Evolutionary conservation across 2,888 invertebrate species (phyloP).

Genomic region (Hypomecis punctinalis): DNA sequence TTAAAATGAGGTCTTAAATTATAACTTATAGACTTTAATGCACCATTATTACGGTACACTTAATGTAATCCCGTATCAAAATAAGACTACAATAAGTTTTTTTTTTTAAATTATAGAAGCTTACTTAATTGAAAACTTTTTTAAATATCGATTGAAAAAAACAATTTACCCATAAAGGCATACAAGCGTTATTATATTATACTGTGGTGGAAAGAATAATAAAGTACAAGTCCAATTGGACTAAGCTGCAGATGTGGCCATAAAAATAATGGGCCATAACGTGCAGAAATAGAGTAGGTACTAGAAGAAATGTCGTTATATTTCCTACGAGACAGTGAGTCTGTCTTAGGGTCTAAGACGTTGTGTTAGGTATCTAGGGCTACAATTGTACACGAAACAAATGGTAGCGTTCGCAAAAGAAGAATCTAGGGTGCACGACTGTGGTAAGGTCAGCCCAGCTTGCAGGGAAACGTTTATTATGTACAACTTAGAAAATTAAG

Average conservation of each 20-base stretch:
- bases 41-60: constrained; percentile 17
- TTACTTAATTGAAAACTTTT: too few relatives aligned
- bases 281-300: constrained; percentile 29
- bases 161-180: not conserved
- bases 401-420: constrained; percentile 73
- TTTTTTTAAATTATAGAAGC: too few relatives aligned
- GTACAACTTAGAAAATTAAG: too few relatives aligned
- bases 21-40: constrained; percentile 25
- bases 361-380: constrained; percentile 61
- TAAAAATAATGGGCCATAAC: constrained; percentile 33
- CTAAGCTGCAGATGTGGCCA: constrained; percentile 13
- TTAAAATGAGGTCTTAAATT: constrained; percentile 8
- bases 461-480: not conserved
- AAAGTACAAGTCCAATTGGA: constrained; percentile 13
- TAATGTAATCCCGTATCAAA: constrained; percentile 2
- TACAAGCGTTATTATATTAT: constrained; percentile 8
- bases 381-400: constrained; percentile 68
- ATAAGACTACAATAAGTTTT: not conserved
- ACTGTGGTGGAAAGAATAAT: constrained; percentile 13
- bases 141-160: constrained; percentile 4
- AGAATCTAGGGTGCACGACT: constrained; percentile 37
- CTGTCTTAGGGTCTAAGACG: constrained; percentile 56
- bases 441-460: constrained; percentile 12
- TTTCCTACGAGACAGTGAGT: constrained; percentile 59
- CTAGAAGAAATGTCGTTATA: constrained; percentile 30